These are phyloP conservation scores for Herpailurus yagouaroundi DNA, from an alignment of 2,113 vertebrate species.

Conservation along the genomic window DNA sequence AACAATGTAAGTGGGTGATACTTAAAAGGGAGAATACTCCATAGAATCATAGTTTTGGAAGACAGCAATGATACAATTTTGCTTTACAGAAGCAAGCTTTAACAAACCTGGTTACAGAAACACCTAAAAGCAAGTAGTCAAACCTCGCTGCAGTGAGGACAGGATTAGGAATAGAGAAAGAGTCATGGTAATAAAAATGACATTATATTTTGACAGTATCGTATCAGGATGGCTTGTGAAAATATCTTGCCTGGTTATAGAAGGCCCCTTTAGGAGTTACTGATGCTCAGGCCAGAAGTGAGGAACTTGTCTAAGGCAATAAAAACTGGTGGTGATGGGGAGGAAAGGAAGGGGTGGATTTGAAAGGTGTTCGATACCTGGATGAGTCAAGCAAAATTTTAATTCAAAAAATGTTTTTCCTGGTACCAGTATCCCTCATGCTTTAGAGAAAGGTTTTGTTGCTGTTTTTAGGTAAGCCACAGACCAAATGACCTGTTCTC, in stretches of 20 bases:
- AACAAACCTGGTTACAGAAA: neutral
- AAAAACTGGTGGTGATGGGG: neutral
- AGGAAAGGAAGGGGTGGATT: neutral
- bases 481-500: neutral
- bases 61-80: neutral
- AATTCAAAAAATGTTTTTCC: neutral
- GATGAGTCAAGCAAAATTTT: neutral
- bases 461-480: neutral
- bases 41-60: neutral
- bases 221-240: neutral
- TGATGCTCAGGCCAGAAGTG: neutral
- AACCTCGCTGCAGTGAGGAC: neutral
- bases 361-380: neutral
- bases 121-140: neutral
- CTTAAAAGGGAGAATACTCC: neutral
- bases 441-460: neutral
- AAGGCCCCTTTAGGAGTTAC: neutral
- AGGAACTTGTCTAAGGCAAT: neutral
- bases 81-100: neutral
- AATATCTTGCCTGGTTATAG: neutral
- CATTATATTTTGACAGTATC: neutral
- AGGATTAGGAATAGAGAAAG: neutral
- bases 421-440: neutral
- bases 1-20: neutral
- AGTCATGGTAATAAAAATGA: neutral